Evolutionary conservation across 1,140 invertebrate species (phyloP).

Genomic region (Polypedilum pembai): DNA sequence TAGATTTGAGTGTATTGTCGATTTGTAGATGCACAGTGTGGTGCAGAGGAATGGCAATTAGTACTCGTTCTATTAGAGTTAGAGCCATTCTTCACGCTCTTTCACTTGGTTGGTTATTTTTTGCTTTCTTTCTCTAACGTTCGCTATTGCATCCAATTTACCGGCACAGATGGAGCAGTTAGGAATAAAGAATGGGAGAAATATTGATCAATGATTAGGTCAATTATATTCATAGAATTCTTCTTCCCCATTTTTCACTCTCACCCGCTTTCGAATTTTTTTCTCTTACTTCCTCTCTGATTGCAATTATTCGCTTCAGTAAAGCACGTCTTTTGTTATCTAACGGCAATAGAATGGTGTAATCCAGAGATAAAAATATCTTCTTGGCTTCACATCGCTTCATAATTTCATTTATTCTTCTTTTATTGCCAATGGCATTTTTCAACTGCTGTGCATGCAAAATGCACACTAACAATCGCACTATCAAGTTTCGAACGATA

Average conservation of each 20-base stretch:
- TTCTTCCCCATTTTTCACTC: not conserved
- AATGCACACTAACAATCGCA: not conserved
- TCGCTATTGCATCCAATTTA: not conserved
- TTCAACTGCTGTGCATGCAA: not conserved
- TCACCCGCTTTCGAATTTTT: not conserved
- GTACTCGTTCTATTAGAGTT: not conserved
- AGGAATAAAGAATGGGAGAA: not conserved
- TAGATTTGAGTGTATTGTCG: not conserved
- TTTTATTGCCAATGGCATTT: slow-evolving; percentile 6
- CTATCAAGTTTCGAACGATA: no score
- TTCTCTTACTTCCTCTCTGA: not conserved
- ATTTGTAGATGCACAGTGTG: not conserved
- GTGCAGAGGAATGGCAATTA: not conserved
- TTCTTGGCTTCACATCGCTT: not conserved
- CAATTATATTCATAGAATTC: slow-evolving; percentile 20
- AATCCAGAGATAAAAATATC: not conserved
- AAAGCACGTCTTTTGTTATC: slow-evolving; percentile 17
- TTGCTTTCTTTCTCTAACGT: no score
- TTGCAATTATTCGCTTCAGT: slow-evolving; percentile 24
- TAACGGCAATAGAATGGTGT: not conserved
- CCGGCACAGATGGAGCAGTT: not conserved
- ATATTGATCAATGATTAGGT: slow-evolving; percentile 26
- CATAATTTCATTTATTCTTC: slow-evolving; percentile 7
- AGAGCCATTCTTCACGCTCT: no score
- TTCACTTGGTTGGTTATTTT: no score